Conservation (phyloP, 1,140 invertebrate genomes). For the Cepaea nemoralis region DNA sequence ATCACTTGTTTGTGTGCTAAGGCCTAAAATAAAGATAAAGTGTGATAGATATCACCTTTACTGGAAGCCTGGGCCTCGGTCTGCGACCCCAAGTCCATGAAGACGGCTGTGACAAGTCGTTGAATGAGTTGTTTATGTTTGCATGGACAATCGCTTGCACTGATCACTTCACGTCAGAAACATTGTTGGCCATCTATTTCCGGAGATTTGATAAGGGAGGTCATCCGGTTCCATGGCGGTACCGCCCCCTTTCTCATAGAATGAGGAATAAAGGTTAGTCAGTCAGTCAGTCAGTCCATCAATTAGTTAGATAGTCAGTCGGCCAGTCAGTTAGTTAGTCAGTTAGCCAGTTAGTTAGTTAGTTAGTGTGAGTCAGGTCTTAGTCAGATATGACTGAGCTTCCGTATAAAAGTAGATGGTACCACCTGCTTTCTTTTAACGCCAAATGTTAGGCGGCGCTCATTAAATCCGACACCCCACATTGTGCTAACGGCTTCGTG, state of each 20-base stretch:
- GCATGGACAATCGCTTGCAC: not conserved
- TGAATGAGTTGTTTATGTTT: not conserved
- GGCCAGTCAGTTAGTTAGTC: no score
- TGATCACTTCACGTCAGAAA: not conserved
- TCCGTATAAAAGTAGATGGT: no score
- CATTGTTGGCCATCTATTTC: not conserved
- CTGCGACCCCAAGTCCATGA: not conserved
- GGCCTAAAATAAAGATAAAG: slow-evolving; percentile 3
- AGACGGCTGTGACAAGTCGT: not conserved
- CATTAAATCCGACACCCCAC: no score
- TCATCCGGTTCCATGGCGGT: not conserved
- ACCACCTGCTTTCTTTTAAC: no score
- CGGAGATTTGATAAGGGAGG: not conserved
- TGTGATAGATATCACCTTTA: not conserved
- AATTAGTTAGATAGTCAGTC: no score
- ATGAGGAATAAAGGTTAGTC: no score
- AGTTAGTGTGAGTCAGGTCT: no score
- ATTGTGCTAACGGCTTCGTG: no score
- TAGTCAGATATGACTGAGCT: no score
- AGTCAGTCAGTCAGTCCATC: no score
- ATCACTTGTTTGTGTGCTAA: not conserved
- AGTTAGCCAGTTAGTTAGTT: no score
- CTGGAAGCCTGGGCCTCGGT: not conserved
- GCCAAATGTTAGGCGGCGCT: no score
- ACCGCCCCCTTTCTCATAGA: not conserved